Evolutionary conservation across 2,797 vertebrate genomes (phyloP), one percentile per base, ranked within the genome.

Genomic region (Staurois parvus): DNA sequence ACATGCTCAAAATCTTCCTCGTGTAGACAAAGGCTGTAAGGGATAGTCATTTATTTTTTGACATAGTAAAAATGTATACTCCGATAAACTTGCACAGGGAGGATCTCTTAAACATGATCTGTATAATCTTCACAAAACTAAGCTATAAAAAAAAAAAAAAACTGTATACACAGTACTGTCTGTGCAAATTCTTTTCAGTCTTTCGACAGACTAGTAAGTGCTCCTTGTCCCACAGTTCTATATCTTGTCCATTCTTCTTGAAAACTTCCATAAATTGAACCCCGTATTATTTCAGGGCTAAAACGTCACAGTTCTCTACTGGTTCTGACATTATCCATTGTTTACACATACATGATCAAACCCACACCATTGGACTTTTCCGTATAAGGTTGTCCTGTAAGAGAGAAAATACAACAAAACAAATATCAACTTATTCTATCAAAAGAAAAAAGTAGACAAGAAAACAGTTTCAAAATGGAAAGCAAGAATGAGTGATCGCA

Each of bases 321-420:
- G 69, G 26, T 32, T 40, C 70, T 24, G 28, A 29, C 78, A 52
- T 24, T 6, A 69, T 29, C 42, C 24, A 30, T 7, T 34, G 6
- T 40, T 62, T 21, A 45, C 17, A 9, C n/a, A 72, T 28, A 15
- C 28, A n/a, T 70, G 37, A 5, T 82, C 64, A 86, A 28, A 86
- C 84, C 84, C 84, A 86, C n/a, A 86, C 84, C 67, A 75, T 86
- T n/a, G 84, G 80, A 37, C 73, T 82, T 48, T 81, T 86, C 3
- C 17, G 2, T 1, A 48, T 42, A 15, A 86, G 29, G 24, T 19
- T 82, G 13, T 86, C 84, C 84, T 86, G 73, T 72, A 19, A 12
- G 72, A 69, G 72, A 69, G 48, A 67, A 34, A 76, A 62, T 9
- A 10, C 21, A 81, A 79, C 12, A 15, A 64, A 62, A 37, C 5